phyloP scores from a whole-genome alignment of 2,888 invertebrate genomes.

The Corbicula japonica region DNA sequence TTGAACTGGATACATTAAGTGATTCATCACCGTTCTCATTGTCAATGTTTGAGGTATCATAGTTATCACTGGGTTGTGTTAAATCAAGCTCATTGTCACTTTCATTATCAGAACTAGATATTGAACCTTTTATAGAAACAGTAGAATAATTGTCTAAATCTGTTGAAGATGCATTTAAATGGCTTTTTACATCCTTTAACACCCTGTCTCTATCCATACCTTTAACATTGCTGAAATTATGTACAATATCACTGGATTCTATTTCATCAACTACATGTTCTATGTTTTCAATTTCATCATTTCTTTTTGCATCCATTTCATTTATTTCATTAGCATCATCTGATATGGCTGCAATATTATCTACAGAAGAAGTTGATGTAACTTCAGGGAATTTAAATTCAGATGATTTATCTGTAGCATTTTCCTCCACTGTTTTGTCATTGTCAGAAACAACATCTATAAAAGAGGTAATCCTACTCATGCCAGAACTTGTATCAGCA shows the following conservation, averaged over 20 bases:
- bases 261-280: background rate
- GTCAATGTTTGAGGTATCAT: conserved; percentile 3
- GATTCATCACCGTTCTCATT: conserved; percentile 6
- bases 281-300: background rate
- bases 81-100: conserved; percentile 18
- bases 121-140: background rate
- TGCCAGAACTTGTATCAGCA: no score
- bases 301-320: background rate
- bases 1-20: conserved; percentile 26
- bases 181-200: background rate
- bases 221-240: background rate
- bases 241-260: background rate
- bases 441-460: background rate
- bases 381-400: background rate
- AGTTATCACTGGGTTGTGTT: conserved; percentile 3
- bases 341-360: background rate
- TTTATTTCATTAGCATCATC: background rate
- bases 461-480: background rate
- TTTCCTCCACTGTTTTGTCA: background rate
- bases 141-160: background rate
- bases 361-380: background rate
- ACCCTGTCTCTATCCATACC: background rate
- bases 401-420: background rate
- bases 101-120: conserved; percentile 13
- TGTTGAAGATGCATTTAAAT: no score